These are phyloP conservation scores for Nomada lathburiana DNA, from an alignment of 2,888 invertebrate species.

Conservation along the genomic window DNA sequence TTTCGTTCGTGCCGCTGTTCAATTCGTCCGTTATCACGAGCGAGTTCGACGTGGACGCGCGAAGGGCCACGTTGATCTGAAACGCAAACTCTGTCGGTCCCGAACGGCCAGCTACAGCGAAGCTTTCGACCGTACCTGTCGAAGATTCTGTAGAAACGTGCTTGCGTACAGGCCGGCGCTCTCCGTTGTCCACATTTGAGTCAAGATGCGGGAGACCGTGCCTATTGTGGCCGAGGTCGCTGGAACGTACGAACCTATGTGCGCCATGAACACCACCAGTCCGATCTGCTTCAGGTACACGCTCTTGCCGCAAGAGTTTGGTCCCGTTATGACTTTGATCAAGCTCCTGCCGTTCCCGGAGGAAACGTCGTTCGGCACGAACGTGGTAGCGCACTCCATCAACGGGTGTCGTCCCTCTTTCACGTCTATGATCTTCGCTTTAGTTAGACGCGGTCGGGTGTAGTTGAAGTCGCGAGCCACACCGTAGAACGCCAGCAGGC, in stretches of 20 bases:
- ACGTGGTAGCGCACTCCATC: constrained; percentile 88
- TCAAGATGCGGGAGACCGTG: constrained; percentile 90
- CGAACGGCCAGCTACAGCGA: not conserved
- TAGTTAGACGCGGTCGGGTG: constrained; percentile 87
- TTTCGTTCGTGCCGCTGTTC: constrained; percentile 92
- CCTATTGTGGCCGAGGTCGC: constrained; percentile 91
- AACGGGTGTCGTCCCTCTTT: constrained; percentile 91
- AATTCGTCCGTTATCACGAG: constrained; percentile 95
- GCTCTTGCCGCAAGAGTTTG: constrained; percentile 97
- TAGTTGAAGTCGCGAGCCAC: constrained; percentile 89
- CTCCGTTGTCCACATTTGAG: constrained; percentile 91
- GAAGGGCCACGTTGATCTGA: constrained; percentile 90
- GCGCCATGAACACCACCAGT: constrained; percentile 93
- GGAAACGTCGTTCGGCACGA: constrained; percentile 90
- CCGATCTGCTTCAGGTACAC: constrained; percentile 95
- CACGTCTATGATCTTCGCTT: constrained; percentile 87
- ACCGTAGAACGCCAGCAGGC: constrained; percentile 88
- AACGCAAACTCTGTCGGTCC: constrained; percentile 27
- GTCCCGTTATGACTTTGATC: constrained; percentile 94
- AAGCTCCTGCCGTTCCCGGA: constrained; percentile 86
- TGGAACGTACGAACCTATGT: constrained; percentile 95
- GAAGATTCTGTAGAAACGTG: constrained; percentile 93
- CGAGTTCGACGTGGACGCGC: constrained; percentile 88
- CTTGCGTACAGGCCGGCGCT: constrained; percentile 92
- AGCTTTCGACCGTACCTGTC: constrained; percentile 87